Percentiles rank a stretch among this genome's conserved stretches.
phyloP scores from a whole-genome alignment of 23 tunicate species.

The Clavelina lepadiformis region DNA sequence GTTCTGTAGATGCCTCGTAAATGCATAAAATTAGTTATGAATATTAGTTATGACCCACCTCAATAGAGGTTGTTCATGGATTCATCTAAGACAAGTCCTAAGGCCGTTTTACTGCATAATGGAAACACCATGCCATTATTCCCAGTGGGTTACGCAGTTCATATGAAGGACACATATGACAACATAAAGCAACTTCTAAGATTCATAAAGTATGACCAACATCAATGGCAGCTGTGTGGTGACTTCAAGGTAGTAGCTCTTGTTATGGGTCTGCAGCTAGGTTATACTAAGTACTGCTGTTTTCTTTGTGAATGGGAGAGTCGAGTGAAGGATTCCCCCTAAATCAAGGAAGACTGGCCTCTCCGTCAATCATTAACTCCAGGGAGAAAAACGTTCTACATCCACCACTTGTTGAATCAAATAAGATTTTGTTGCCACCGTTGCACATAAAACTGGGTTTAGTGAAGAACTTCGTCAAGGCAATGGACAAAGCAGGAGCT shows the following conservation, averaged over 20 bases:
- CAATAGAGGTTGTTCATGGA: constrained; percentile 25
- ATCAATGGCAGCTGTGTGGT: constrained; percentile 21
- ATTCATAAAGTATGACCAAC: constrained; percentile 14
- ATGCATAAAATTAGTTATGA: constrained; percentile 1
- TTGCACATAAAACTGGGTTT: constrained; percentile 14
- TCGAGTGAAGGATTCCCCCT: constrained; percentile 3
- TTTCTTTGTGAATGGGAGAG: constrained; percentile 21
- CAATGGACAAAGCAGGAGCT: constrained; percentile 24
- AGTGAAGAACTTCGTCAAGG: constrained; percentile 27
- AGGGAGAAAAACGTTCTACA: constrained; percentile 17
- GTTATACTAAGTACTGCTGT: constrained; percentile 33
- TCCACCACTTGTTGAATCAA: constrained; percentile 8
- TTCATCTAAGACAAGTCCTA: constrained; percentile 16
- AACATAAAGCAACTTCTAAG: constrained; percentile 13
- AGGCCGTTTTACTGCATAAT: constrained; percentile 26
- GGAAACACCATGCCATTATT: constrained; percentile 24
- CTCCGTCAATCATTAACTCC: constrained; percentile 6
- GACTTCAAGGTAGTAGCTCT: constrained; percentile 22
- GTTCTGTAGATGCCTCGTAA: too few species aligned
- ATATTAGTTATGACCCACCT: neutral
- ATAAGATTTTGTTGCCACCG: constrained; percentile 15
- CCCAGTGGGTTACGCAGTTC: constrained; percentile 23
- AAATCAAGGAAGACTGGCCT: constrained; percentile 6
- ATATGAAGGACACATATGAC: constrained; percentile 15
- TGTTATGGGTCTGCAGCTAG: constrained; percentile 27